Evolutionary conservation across 2,113 vertebrate genomes (phyloP), one percentile per base, ranked within the genome.

Genomic region (Hippocampus comes): DNA sequence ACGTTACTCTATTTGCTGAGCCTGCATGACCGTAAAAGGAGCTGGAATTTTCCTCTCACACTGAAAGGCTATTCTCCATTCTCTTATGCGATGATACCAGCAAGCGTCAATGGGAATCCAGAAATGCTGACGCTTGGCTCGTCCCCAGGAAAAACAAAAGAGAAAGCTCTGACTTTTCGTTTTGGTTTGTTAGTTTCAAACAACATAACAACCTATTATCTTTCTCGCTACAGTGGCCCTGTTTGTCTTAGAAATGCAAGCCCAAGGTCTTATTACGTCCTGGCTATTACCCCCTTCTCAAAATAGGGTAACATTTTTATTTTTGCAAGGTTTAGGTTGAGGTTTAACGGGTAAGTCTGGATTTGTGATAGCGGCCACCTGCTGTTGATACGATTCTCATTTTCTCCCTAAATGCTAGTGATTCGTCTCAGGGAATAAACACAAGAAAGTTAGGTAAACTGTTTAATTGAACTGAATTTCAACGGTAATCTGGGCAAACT

Each of bases 1-100:
- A 76, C 77, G 79, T 78, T 82, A 82, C 82, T 87, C 86, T 88
- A 88, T 84, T 88, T 82, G 85, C 84, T 89, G 82, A 88, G 81
- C 61, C 74, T 85, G 83, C 86, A 86, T 76, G 86, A 87, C 84
- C 81, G 84, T 69, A 86, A 79, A 80, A 74, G 34, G 34, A 73
- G 75, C 84, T 80, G 65, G 70, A n/a, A 72, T 65, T 86, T 73
- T 80, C 41, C 11, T 55, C 49, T n/a, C 20, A 2, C 6, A 7
- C 15, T 18, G 48, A 67, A 70, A 74, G 74, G 72, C 43, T 82
- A 4, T 78, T 81, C 74, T 68, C 78, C 66, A 69, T 80, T 77
- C 69, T 73, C 74, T 72, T 30, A 60, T 57, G 77, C 63, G 76
- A 83, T 74, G 80, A 88, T 60, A 71, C 67, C 70, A 79, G 77